Base-by-base conservation (phyloP, 2,113 vertebrate genomes). In the Eublepharis macularius region DNA sequence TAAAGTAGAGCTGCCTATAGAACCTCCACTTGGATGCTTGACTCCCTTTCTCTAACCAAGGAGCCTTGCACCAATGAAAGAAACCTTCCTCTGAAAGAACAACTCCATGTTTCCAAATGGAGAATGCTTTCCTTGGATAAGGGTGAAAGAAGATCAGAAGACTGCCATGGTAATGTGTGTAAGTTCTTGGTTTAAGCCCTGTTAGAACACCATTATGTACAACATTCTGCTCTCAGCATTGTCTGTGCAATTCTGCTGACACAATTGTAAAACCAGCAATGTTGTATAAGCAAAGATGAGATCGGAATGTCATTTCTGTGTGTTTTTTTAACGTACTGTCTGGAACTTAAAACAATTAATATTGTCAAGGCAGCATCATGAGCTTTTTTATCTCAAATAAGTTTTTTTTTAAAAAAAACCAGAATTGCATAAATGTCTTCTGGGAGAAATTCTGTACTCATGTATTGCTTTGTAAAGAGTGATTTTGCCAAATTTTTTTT, bases 321-420 rank as follows among this genome's bases (percentile, higher is more conserved):
- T 81, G 69, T 41, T 60, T 77, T 84, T 24, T 21, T 84, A 86
- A 79, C 76, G 19, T 63, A 2, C 66, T 45, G 60, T 80, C 41
- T 69, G 45, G 19, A 69, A 81, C 49, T 45, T 45, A 49, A 51
- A 81, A n/a, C 45, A 69, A 26, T 36, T 80, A 79, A 29, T 24
- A 54, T 86, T 86, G 76, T 85, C 90, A 70, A 86, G 85, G 47
- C 69, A 81, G 86, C 80, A 81, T 76, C 78, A 3, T 82, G 69
- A 39, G 7, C 83, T 84, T 43, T 84, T 51, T 91, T 92, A 54
- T 87, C 93, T 84, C 84, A 92, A 74, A 79, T 8, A 68, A 29
- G 60, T 63, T 26, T 63, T 43, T 19, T 36, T 19, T 39, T 19
- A 36, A 49, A 45, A 16, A 41, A 32, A 36, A 47, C 49, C 21